Conservation (phyloP, 2,888 invertebrate genomes). For the Mantis religiosa region DNA sequence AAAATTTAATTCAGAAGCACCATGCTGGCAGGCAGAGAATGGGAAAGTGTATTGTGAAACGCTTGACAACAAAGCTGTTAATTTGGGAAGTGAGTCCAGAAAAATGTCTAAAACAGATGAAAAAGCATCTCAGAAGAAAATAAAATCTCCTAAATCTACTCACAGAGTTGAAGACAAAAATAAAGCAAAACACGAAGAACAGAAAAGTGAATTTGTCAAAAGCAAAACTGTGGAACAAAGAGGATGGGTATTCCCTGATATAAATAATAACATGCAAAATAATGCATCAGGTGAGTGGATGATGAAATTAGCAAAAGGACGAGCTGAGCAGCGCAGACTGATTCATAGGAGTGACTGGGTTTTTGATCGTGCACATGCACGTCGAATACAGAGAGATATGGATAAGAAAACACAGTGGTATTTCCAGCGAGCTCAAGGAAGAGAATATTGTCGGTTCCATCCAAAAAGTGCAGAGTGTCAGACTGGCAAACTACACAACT, state of each 20-base stretch:
- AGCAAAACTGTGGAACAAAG: background rate
- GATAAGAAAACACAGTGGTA: slow-evolving; percentile 1
- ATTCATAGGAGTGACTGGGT: slow-evolving; percentile 16
- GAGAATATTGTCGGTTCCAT: slow-evolving; percentile 10
- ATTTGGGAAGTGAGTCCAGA: background rate
- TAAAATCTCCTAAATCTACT: background rate
- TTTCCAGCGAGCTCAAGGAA: slow-evolving; percentile 15
- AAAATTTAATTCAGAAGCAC: background rate
- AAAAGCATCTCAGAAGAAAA: background rate
- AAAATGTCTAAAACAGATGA: background rate
- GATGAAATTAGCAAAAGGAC: background rate
- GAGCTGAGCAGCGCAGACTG: slow-evolving; percentile 3
- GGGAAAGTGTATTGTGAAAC: background rate
- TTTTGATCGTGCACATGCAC: slow-evolving; percentile 19
- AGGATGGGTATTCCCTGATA: background rate
- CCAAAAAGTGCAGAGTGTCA: background rate
- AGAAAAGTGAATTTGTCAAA: background rate
- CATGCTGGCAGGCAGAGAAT: background rate
- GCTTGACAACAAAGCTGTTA: background rate
- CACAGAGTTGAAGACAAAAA: background rate
- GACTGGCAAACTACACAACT: background rate
- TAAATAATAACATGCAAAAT: background rate
- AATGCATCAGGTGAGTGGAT: slow-evolving; percentile 17
- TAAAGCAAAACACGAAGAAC: background rate
- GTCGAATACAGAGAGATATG: slow-evolving; percentile 8